A percentile compares a stretch with the other conserved stretches of the same genome.
Evolutionary conservation across 35 echinoderm and acorn worm genomes (phyloP).

Genomic region (Nesometra sesokonis): DNA sequence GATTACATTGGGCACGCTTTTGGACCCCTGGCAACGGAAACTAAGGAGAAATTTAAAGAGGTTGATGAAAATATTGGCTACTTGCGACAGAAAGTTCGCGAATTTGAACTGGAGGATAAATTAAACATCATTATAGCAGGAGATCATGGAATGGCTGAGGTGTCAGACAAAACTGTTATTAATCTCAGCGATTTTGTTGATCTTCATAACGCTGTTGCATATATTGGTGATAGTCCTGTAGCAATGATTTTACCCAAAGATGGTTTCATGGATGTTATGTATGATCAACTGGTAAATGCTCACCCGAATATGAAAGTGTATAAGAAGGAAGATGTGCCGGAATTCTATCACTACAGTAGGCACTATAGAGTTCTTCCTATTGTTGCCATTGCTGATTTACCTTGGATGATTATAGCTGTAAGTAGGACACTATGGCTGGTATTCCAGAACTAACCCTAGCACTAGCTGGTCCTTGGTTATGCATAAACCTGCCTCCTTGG

Average conservation of each 20-base stretch:
- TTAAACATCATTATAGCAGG: background rate
- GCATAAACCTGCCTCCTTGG: too few relatives aligned
- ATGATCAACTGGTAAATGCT: background rate
- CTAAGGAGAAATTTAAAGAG: background rate
- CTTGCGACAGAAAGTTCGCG: background rate
- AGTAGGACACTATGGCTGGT: too few relatives aligned
- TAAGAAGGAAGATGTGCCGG: background rate
- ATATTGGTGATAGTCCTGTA: background rate
- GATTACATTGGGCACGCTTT: background rate
- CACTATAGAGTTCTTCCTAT: background rate
- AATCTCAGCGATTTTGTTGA: background rate
- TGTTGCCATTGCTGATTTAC: background rate
- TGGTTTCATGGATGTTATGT: background rate
- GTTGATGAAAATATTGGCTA: background rate
- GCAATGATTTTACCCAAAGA: background rate
- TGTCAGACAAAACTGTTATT: background rate
- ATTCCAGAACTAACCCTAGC: too few relatives aligned
- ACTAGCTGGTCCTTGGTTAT: too few relatives aligned
- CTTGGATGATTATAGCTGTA: background rate
- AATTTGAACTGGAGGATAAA: background rate
- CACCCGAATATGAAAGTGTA: background rate
- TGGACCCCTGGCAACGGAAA: background rate
- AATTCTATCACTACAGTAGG: background rate
- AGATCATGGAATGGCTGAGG: background rate
- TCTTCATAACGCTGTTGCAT: background rate